Base-by-base conservation (phyloP, 2,113 vertebrate genomes). In the Leptobrachium leishanense region DNA sequence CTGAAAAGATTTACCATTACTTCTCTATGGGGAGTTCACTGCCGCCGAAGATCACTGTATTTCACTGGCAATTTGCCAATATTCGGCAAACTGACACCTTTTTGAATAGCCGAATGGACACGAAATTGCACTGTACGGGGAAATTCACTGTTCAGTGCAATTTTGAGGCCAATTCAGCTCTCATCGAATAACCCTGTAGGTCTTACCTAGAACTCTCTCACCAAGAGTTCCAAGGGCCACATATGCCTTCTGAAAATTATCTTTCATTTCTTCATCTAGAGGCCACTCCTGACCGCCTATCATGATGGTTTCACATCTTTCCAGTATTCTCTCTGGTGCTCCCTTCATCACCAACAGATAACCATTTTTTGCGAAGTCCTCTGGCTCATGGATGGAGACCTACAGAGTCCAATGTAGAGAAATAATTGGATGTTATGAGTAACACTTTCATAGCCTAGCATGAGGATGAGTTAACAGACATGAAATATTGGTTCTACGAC, bases 341-440 rank as follows among this genome's bases (percentile, higher is more conserved):
- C 93, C 93, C 84, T 94, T 94, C 93, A 94, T 94, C 79, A 94
- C 93, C 82, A 94, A 12, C 76, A 93, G 89, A 71, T 92, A 90
- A 46, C 91, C 90, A 64, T 87, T 86, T 83, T 92, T 90, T 0
- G 74, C 2, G 43, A 89, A 83, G 72, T 93, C 86, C 0, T 92
- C 90, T 0, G 84, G 93, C 77, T 89, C 84, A 0, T 94, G 93
- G 59, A 94, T 93, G 74, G 93, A 94, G 68, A 94, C 90, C 93
- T 94, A 85, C 5, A 9, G 70, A 66, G 66, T 39, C 31, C 31
- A 57, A 50, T 50, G 8, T 1, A 5, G 40, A 1, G 59, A 10
- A 2, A 10, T 15, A 43, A 43, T 41, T 42, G 4, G 4, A 8
- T 50, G 8, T 50, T 15, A 62, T 7, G 57, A 62, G 13, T 20